Evolutionary conservation across 2,797 vertebrate genomes (phyloP).

Genomic region (Melanotaenia trifasciata): DNA sequence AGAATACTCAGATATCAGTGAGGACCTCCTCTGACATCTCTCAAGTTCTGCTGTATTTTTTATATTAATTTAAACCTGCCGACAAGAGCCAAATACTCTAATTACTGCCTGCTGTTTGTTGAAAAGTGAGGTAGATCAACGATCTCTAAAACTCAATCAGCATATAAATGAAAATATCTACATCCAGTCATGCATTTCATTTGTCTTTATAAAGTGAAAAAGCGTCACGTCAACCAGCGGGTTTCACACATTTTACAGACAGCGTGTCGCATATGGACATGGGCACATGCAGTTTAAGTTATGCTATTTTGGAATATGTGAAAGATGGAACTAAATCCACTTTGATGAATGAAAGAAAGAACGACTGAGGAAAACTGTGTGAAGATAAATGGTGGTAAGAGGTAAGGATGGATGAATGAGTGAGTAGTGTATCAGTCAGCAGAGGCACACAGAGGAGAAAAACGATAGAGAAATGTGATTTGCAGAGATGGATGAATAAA

Average conservation of each 20-base stretch:
- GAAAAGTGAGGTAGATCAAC: background rate
- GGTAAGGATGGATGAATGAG: background rate
- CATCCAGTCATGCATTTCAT: conserved; percentile 5
- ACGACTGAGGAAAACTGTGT: background rate
- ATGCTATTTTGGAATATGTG: background rate
- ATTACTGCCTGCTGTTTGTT: background rate
- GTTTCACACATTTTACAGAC: background rate
- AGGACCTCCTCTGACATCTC: too few relatives aligned
- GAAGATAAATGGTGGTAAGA: background rate
- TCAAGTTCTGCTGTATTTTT: too few relatives aligned
- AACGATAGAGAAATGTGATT: conserved; percentile 2
- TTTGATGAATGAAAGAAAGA: background rate
- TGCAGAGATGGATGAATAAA: conserved; percentile 7
- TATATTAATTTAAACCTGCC: too few relatives aligned
- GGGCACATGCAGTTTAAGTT: background rate
- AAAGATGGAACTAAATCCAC: background rate
- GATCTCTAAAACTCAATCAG: conserved; percentile 6
- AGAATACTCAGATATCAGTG: too few relatives aligned
- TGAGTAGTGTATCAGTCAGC: background rate
- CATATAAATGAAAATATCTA: conserved; percentile 1
- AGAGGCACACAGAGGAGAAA: background rate
- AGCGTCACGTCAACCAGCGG: accelerated
- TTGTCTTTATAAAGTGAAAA: background rate
- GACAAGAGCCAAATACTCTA: background rate
- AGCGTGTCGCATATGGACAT: background rate